phyloP scores from a whole-genome alignment of 2,113 vertebrate genomes.

The Asarcornis scutulata region DNA sequence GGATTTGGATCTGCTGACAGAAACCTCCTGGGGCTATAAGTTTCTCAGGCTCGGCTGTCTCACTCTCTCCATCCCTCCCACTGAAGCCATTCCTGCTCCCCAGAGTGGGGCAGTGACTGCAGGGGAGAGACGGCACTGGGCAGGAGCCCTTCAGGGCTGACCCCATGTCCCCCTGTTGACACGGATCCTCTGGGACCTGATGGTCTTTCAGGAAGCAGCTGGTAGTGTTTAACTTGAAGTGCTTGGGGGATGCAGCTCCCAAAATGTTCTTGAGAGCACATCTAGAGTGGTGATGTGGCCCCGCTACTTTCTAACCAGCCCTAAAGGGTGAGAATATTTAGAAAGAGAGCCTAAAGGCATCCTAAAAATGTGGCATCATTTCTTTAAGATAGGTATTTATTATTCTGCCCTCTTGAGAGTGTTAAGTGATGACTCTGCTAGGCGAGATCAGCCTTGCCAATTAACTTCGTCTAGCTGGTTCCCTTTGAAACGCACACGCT shows the following conservation, averaged over 20 bases:
- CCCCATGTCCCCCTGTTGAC: neutral
- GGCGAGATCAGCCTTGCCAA: neutral
- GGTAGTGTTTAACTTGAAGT: neutral
- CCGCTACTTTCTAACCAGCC: neutral
- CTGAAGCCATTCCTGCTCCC: neutral
- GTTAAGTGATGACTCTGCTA: neutral
- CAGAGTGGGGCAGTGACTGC: neutral
- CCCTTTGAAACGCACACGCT: neutral
- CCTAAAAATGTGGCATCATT: neutral
- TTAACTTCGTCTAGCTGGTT: neutral
- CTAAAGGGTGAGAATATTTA: constrained; percentile 20
- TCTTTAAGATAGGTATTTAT: neutral
- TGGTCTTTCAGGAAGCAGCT: neutral
- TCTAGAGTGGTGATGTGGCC: neutral
- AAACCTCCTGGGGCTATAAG: neutral
- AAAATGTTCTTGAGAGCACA: neutral
- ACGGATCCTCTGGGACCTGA: neutral
- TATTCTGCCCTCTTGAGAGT: neutral
- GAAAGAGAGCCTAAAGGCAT: neutral
- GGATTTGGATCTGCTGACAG: neutral
- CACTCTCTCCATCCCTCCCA: fast-evolving
- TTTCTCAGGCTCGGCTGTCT: neutral
- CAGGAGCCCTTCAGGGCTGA: fast-evolving
- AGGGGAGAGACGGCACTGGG: fast-evolving
- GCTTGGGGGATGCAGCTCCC: neutral